Conservation (phyloP, 2,888 invertebrate species). For the Clistopyga incitator region DNA sequence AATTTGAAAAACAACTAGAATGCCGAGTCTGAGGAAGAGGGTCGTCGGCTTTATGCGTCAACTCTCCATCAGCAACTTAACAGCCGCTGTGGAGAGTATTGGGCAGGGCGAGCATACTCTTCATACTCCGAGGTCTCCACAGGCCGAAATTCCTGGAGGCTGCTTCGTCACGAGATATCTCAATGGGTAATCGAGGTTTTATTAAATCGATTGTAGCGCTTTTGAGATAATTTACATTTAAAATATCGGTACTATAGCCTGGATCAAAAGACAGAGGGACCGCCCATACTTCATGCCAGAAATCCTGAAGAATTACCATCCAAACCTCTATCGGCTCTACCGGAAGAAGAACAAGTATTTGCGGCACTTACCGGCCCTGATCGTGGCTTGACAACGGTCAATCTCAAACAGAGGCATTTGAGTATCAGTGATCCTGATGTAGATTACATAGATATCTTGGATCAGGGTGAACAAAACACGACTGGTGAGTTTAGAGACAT, state of each 20-base stretch:
- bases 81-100: slow-evolving; percentile 80
- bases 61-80: slow-evolving; percentile 86
- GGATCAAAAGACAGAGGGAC: slow-evolving; percentile 84
- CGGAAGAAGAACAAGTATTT: slow-evolving; percentile 86
- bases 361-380: slow-evolving; percentile 93
- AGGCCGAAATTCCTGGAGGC: slow-evolving; percentile 83
- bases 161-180: slow-evolving; percentile 90
- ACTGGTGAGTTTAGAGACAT: slow-evolving; percentile 72
- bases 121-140: slow-evolving; percentile 85
- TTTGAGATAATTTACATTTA: background rate
- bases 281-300: slow-evolving; percentile 89
- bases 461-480: slow-evolving; percentile 81
- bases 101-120: slow-evolving; percentile 84
- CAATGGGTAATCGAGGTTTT: slow-evolving; percentile 86
- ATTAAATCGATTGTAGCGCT: background rate
- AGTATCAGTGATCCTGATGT: slow-evolving; percentile 89
- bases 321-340: slow-evolving; percentile 85
- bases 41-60: slow-evolving; percentile 90
- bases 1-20: slow-evolving; percentile 75
- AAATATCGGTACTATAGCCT: slow-evolving; percentile 74
- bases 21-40: slow-evolving; percentile 90
- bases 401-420: slow-evolving; percentile 88
- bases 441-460: slow-evolving; percentile 89
- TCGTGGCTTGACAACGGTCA: slow-evolving; percentile 91
- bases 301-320: slow-evolving; percentile 90